Conservation (phyloP, 2,113 vertebrate species). For the Leptobrachium ailaonicum region DNA sequence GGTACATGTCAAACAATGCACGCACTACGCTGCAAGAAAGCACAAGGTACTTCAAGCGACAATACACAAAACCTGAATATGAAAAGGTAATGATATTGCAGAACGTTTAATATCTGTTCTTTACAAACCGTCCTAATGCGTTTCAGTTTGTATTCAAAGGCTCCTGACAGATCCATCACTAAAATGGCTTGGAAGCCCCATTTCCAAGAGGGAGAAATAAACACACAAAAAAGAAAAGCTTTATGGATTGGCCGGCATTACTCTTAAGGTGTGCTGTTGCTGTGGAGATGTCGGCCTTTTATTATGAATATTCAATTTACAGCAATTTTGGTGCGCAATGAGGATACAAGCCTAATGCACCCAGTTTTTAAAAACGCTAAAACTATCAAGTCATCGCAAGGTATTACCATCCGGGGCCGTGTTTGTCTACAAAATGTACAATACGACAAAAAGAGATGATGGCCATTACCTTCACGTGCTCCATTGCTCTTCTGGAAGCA, state of each 20-base stretch:
- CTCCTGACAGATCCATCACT: constrained; percentile 47
- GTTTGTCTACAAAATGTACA: constrained; percentile 40
- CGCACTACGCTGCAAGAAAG: not conserved
- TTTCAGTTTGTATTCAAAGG: constrained; percentile 35
- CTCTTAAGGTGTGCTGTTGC: constrained; percentile 43
- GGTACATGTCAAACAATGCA: not conserved
- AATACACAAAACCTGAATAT: constrained; percentile 16
- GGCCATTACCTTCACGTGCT: constrained; percentile 42
- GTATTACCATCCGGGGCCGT: constrained; percentile 9
- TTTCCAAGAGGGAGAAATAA: not conserved
- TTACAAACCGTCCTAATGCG: constrained; percentile 34
- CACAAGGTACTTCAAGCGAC: not conserved
- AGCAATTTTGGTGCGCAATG: constrained; percentile 20
- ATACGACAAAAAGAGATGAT: constrained; percentile 21
- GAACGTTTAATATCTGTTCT: constrained; percentile 20
- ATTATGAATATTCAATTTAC: constrained; percentile 49
- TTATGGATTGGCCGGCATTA: constrained; percentile 34
- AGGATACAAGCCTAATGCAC: constrained; percentile 38
- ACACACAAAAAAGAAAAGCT: constrained; percentile 4
- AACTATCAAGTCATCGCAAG: constrained; percentile 34
- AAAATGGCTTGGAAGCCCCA: constrained; percentile 20
- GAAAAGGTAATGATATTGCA: not conserved
- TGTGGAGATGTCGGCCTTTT: constrained; percentile 40
- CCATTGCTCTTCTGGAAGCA: constrained; percentile 51
- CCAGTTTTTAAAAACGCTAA: constrained; percentile 32